Evolutionary conservation across 2,888 invertebrate species (phyloP).

Genomic region (Tenodera sinensis): DNA sequence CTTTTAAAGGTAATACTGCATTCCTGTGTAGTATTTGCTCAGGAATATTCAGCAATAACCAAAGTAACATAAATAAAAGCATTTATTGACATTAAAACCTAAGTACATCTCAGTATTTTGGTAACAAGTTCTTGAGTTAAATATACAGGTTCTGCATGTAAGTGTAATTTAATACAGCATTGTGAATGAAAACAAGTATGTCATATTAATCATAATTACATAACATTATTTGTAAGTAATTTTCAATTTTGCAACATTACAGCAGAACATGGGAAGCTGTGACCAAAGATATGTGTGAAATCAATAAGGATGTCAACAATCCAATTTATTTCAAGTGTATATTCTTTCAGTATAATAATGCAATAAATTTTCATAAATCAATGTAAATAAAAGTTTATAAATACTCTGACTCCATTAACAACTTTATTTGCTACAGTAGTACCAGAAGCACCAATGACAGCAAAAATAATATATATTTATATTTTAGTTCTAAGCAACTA

Average conservation of each 20-base stretch:
- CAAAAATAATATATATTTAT: background rate
- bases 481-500: conserved; percentile 6
- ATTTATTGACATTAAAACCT: conserved; percentile 25
- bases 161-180: background rate
- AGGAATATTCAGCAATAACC: background rate
- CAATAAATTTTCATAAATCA: background rate
- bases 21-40: background rate
- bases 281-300: background rate
- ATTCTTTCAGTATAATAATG: background rate
- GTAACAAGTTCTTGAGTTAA: background rate
- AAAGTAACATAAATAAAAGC: conserved; percentile 22
- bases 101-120: conserved; percentile 13
- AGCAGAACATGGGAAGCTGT: background rate
- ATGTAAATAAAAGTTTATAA: background rate
- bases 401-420: conserved; percentile 16
- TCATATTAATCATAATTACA: background rate
- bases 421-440: background rate
- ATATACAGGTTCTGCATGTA: background rate
- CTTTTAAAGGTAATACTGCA: too few relatives aligned
- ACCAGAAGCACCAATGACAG: conserved; percentile 12
- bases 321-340: background rate
- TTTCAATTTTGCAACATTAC: background rate
- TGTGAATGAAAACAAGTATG: background rate
- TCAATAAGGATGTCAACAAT: background rate
- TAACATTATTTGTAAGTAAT: background rate